These are phyloP conservation scores for Dascillus cervinus DNA, from an alignment of 2,888 invertebrate species.

Conservation along the genomic window DNA sequence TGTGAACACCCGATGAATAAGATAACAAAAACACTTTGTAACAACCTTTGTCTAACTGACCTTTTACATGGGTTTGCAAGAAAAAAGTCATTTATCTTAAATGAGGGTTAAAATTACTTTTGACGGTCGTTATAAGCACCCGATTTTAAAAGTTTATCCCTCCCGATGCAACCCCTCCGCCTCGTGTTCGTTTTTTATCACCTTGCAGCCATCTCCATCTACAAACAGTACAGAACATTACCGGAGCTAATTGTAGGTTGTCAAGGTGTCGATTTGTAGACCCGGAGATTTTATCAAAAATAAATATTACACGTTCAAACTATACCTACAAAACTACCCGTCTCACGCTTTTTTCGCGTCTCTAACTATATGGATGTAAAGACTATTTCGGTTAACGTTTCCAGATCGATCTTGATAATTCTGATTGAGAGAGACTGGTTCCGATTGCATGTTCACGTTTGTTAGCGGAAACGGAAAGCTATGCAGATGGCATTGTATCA, in stretches of 20 bases:
- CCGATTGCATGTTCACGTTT: slow-evolving; percentile 41
- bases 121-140: slow-evolving; percentile 29
- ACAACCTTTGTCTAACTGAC: slow-evolving; percentile 41
- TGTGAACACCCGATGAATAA: slow-evolving; percentile 42
- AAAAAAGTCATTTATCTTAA: slow-evolving; percentile 42
- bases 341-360: slow-evolving; percentile 21
- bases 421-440: slow-evolving; percentile 43
- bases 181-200: too few species aligned
- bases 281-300: slow-evolving; percentile 42
- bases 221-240: slow-evolving; percentile 41
- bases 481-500: slow-evolving; percentile 43
- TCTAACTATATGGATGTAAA: slow-evolving; percentile 27
- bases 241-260: slow-evolving; percentile 42
- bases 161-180: too few species aligned
- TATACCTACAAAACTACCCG: slow-evolving; percentile 35
- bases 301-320: slow-evolving; percentile 42
- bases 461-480: slow-evolving; percentile 41
- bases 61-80: slow-evolving; percentile 40
- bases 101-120: slow-evolving; percentile 39
- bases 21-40: slow-evolving; percentile 43
- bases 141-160: slow-evolving; percentile 25
- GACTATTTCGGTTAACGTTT: slow-evolving; percentile 27
- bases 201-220: slow-evolving; percentile 18
- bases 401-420: slow-evolving; percentile 41
- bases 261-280: slow-evolving; percentile 46